These are phyloP conservation scores for Aleiodes alternator DNA, from an alignment of 2,888 invertebrate genomes.

Conservation along the genomic window DNA sequence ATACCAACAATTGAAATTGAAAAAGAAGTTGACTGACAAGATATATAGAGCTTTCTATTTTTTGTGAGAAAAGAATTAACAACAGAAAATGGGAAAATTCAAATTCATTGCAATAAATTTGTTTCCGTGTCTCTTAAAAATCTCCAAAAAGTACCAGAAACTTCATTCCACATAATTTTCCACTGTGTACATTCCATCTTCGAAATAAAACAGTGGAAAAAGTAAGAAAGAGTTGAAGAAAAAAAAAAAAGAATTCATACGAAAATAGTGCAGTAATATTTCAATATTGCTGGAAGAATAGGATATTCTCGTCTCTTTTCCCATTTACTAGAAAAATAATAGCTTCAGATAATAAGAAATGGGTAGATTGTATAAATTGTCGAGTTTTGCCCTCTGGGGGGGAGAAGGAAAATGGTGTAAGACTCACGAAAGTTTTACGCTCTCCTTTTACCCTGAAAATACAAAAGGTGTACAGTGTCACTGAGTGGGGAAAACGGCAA, in stretches of 20 bases:
- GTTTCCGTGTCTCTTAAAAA: too few species aligned
- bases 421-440: conserved; percentile 25
- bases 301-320: not conserved
- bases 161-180: too few species aligned
- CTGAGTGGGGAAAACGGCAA: conserved; percentile 7
- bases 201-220: too few species aligned
- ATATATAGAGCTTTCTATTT: too few species aligned
- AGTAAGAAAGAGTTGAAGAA: too few species aligned
- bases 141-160: too few species aligned
- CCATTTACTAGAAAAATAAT: conserved; percentile 34
- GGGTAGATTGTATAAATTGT: conserved; percentile 56
- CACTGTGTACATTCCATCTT: too few species aligned
- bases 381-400: conserved; percentile 44
- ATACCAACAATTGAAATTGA: too few species aligned
- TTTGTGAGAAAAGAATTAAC: too few species aligned
- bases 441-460: conserved; percentile 34
- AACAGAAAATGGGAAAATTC: too few species aligned
- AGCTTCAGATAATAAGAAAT: conserved; percentile 56
- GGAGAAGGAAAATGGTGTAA: not conserved
- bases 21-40: too few species aligned
- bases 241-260: not conserved
- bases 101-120: too few species aligned
- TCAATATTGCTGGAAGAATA: conserved; percentile 14
- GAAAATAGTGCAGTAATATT: conserved; percentile 29
- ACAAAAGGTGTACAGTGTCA: conserved; percentile 30